Evolutionary conservation across 2,888 invertebrate genomes (phyloP), one percentile per base, ranked within the genome.

Genomic region (Leptarthrus brevirostris): DNA sequence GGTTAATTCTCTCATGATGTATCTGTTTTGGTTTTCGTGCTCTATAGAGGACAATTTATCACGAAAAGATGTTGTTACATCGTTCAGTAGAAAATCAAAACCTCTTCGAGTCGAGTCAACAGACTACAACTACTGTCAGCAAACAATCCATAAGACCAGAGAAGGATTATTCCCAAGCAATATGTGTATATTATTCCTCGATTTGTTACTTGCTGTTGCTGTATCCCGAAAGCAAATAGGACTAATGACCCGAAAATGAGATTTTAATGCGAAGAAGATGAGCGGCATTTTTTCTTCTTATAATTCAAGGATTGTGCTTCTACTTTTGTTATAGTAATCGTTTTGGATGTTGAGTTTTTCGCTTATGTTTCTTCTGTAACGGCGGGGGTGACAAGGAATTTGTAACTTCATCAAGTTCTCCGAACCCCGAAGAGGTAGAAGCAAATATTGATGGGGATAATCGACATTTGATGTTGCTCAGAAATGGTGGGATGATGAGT

Each of bases 261-360:
- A 74, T 74, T 74, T 74, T 74, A 72, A 74, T 74, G 74, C 54
- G 74, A 74, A 74, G 72, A 74, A 74, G 72, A 74, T 72, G 74
- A 74, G 74, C 74, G 64, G 72, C 30, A 72, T 26, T 58, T 26
- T 64, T 58, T 36, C 30, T 56, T 34, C 61, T 71, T 71, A 44
- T 56, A 47, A n/a, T 64, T 64, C 34, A 2, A 2, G 14, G 40
- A 22, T 70, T 66, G 18, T 64, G 14, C 34, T 64, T 18, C 4
- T 30, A n/a, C 10, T 72, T 72, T 47, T 47, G 34, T 47, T 61
- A 34, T 47, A 53, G 40, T 72, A 18, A n/a, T n/a, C n/a, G n/a
- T 18, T 2, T 40, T 16, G 22, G 24, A 14, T 18, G 40, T 36
- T 44, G 56, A 24, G 56, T 72, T 47, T 66, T 73, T 54, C 56